Evolutionary conservation across 2,113 vertebrate genomes (phyloP).

Genomic region (Emydura subglobosa): DNA sequence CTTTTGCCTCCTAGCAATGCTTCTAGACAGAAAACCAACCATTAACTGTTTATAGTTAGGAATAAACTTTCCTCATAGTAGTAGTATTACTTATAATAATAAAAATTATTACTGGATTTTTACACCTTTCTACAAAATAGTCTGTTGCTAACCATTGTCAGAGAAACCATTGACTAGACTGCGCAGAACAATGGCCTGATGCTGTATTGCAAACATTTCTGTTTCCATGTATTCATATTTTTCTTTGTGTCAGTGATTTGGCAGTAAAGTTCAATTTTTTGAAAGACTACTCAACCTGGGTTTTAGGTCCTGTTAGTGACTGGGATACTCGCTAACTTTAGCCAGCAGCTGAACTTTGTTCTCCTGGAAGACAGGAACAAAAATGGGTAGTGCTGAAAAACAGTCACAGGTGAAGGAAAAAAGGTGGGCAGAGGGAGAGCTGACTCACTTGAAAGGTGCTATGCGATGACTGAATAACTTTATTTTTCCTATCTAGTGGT

Average conservation of each 20-base stretch:
- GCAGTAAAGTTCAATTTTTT: background rate
- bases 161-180: conserved; percentile 23
- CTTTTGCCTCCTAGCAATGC: conserved; percentile 54
- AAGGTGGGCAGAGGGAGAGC: background rate
- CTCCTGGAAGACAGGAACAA: background rate
- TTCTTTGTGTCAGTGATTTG: background rate
- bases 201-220: background rate
- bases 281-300: background rate
- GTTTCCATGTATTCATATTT: background rate
- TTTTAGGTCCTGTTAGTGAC: background rate
- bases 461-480: background rate
- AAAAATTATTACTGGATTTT: background rate
- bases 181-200: background rate
- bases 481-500: too few species aligned
- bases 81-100: conserved; percentile 32
- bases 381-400: background rate
- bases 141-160: background rate
- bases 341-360: background rate
- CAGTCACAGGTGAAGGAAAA: background rate
- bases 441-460: background rate
- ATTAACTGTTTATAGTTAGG: background rate
- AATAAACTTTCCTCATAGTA: conserved; percentile 38
- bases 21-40: background rate
- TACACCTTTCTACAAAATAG: conserved; percentile 25
- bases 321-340: conserved; percentile 14